Evolutionary conservation across 1,140 invertebrate genomes (phyloP), one percentile per base, ranked within the genome.

Genomic region (Plodia interpunctella): DNA sequence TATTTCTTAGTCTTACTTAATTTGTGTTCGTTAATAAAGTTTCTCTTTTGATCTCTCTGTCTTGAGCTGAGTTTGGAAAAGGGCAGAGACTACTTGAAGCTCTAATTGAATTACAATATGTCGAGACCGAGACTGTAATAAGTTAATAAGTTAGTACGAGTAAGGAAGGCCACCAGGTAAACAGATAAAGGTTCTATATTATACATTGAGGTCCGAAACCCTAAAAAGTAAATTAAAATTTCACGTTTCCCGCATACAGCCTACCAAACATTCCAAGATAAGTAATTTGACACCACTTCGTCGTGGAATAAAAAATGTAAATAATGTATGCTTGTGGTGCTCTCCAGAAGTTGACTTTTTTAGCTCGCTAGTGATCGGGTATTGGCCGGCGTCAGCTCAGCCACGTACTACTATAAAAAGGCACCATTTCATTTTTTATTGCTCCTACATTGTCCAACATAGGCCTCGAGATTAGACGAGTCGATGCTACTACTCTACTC

Each of bases 231-330:
- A 51, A 51, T 51, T 18, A 20, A 18, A 51, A 18, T 8, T 20
- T 18, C 49, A 51, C 49, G 18, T 51, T 51, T 20, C 49, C 9
- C 19, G 20, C 49, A 9, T 51, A 51, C 18, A 19, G 54, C 59
- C 57, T 25, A 72, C 68, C 62, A 66, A 70, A 79, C 77, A 87
- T 84, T 85, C 82, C 82, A 64, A 78, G 66, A 78, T 73, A 35
- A 71, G 84, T 86, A 87, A 87, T 81, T 79, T 70, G 80, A 87
- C 72, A 79, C 80, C 65, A 70, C 76, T 71, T 65, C 59, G 67
- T 59, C 56, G 64, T 67, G 74, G 63, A 78, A 78, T 75, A 68
- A 85, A 85, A 84, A 81, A 73, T 76, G 70, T 82, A 79, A 83
- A 80, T 83, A 83, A 80, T 78, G 74, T 74, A 64, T 25, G n/a